Evolutionary conservation across 2,888 invertebrate genomes (phyloP).

Genomic region (Drosophila melanosoma): DNA sequence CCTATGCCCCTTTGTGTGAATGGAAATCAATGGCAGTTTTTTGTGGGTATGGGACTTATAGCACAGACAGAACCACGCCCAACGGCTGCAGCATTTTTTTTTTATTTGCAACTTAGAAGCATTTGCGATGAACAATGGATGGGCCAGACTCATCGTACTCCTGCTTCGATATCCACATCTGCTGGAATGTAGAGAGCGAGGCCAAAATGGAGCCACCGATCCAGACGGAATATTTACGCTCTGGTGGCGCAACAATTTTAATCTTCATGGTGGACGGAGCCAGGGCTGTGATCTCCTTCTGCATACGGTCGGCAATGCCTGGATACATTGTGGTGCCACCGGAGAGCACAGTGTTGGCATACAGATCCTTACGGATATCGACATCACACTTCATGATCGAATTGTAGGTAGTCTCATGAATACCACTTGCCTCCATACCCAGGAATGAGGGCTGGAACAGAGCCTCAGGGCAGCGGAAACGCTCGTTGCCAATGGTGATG

Average conservation of each 20-base stretch:
- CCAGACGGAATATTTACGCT: constrained; percentile 98
- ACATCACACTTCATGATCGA: constrained; percentile 99
- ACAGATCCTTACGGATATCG: constrained; percentile 97
- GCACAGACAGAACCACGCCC: constrained; percentile 60
- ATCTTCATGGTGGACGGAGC: constrained; percentile 97
- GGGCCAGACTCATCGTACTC: constrained; percentile 99
- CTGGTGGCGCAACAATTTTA: constrained; percentile 96
- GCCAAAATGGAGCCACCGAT: constrained; percentile 96
- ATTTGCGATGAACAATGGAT: constrained; percentile 98
- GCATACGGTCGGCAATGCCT: constrained; percentile 96
- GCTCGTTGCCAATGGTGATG: constrained; percentile 96
- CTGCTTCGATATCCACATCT: constrained; percentile 98
- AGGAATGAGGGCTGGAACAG: constrained; percentile 97
- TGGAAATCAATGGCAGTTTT: constrained; percentile 10
- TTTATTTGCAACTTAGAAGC: constrained; percentile 89
- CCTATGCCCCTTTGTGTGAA: constrained; percentile 15
- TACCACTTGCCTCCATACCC: constrained; percentile 94
- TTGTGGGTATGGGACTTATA: constrained; percentile 2
- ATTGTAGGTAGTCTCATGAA: constrained; percentile 96
- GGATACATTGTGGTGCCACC: constrained; percentile 98
- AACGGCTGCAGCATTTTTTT: constrained; percentile 82
- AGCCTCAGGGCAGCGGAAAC: constrained; percentile 97
- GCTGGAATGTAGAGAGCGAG: constrained; percentile 96
- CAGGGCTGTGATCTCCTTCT: constrained; percentile 95
- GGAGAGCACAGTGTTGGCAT: constrained; percentile 97